Evolutionary conservation across 2,113 vertebrate genomes (phyloP), one percentile per base, ranked within the genome.

Genomic region (Bubo blakistoni): DNA sequence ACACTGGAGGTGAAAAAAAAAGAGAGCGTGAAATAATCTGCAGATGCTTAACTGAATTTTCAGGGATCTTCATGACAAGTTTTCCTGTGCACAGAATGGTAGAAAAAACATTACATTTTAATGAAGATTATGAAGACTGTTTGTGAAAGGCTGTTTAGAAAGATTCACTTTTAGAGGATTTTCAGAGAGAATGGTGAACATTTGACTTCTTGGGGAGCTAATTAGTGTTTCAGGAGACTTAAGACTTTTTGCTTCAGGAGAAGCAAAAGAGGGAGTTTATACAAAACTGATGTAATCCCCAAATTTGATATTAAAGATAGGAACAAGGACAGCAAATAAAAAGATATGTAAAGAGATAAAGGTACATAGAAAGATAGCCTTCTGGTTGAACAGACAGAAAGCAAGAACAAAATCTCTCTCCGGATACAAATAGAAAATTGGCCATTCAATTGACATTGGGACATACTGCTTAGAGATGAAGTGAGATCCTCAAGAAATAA

Each of bases 81-180:
- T 72, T 82, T 79, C 18, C 7, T 51, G 15, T 44, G 10, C 16
- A 46, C 7, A 67, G 47, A 74, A 59, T 9, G 70, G 26, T 10
- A 87, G 22, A 40, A 42, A 34, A 11, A 0, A 0, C 0, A 2
- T 6, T 71, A 36, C 2, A 54, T 70, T 25, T 58, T 36, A 42
- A 54, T 38, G 11, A 72, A 51, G 15, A 36, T 61, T 69, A 40
- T 20, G 44, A 46, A 77, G 16, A 34, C 17, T 69, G 4, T 52
- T 42, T 42, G 7, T 7, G 27, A 74, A 71, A 63, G 16, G 11
- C 3, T 81, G 7, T 57, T 62, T 71, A 70, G 36, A 76, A 94
- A 46, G 62, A 61, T 74, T 32, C 8, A 51, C 4, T 10, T 71
- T 34, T 26, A 86, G 36, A 74, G 70, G 13, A 65, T 52, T 70